Base-by-base conservation (phyloP, 2,797 vertebrate genomes). In the Typhlichthys eigenmanni region DNA sequence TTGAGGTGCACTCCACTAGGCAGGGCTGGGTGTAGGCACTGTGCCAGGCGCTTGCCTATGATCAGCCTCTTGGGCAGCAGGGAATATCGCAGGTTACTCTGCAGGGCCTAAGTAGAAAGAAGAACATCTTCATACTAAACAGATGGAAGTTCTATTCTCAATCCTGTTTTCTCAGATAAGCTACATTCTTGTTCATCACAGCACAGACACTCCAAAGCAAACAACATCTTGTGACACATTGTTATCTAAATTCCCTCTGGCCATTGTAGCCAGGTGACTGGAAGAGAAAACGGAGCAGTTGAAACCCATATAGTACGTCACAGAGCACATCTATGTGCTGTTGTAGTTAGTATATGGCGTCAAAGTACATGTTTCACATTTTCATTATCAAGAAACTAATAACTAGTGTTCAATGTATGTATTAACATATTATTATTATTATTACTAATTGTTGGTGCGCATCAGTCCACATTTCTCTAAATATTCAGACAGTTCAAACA, bases 1-100 rank as follows among this genome's bases (percentile, higher is more conserved):
- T 99, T 99, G 29, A 99, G 89, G 79, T 99, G 98, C 12, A 99
- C 98, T 0, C 98, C 98, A 11, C 95, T 99, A 51, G 98, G 98
- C 71, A 99, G 89, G 48, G 97, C 97, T 0, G 98, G 98, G 70
- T 99, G 98, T 69, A 99, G 79, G 68, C 98, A 99, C 69, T 99
- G 98, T 47, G 98, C 95, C 9, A 99, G 83, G 55, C 98, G 92
- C 88, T 99, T 99, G 69, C 96, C 95, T 78, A 99, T 98, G 62
- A 97, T 92, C 74, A 98, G 86, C 46, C 96, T 92, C 38, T 94
- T 92, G 0, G 98, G 98, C 77, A 99, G 75, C 24, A 99, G 83
- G 1, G 96, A 97, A 70, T 98, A 99, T 60, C 94, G 96, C 68
- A 98, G 89, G 88, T 96, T 99, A 86, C 95, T 99, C 90, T 99